These are phyloP conservation scores for Centropus bengalensis DNA, from an alignment of 2,113 vertebrate genomes.

Conservation along the genomic window DNA sequence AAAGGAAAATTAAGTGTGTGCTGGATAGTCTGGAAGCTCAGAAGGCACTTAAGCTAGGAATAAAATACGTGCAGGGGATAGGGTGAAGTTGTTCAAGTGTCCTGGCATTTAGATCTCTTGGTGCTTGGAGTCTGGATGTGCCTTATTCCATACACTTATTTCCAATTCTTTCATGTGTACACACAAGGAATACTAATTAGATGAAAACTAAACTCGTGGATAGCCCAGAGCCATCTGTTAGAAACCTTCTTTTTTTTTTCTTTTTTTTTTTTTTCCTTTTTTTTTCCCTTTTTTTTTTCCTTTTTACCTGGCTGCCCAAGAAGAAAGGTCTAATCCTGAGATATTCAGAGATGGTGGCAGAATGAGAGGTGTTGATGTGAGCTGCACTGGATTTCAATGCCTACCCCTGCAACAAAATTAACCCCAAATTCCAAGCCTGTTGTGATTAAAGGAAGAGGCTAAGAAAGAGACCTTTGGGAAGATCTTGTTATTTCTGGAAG, in stretches of 20 bases:
- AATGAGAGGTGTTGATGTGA: constrained; percentile 40
- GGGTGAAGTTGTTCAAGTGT: background rate
- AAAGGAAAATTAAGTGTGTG: background rate
- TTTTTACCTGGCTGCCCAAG: constrained; percentile 46
- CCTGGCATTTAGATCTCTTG: background rate
- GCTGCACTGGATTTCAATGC: constrained; percentile 16
- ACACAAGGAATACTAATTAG: constrained; percentile 36
- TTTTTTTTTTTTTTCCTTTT: background rate
- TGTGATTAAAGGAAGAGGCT: constrained; percentile 60
- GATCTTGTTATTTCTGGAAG: constrained; percentile 71
- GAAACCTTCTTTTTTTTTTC: background rate
- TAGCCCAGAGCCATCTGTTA: constrained; percentile 32
- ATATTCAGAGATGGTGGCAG: background rate
- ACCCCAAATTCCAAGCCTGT: constrained; percentile 47
- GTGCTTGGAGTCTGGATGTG: background rate
- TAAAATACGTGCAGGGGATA: background rate
- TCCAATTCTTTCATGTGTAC: constrained; percentile 1
- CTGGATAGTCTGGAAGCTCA: background rate
- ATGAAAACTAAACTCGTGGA: background rate
- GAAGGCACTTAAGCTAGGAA: background rate
- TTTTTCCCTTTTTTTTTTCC: background rate
- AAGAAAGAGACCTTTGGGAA: constrained; percentile 64
- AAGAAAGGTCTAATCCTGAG: constrained; percentile 37
- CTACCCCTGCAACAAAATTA: constrained; percentile 47
- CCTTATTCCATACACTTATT: background rate